Percentiles rank a stretch among this genome's conserved stretches.
phyloP scores from a whole-genome alignment of 2,888 invertebrate genomes.

The Nymphalis urticae region DNA sequence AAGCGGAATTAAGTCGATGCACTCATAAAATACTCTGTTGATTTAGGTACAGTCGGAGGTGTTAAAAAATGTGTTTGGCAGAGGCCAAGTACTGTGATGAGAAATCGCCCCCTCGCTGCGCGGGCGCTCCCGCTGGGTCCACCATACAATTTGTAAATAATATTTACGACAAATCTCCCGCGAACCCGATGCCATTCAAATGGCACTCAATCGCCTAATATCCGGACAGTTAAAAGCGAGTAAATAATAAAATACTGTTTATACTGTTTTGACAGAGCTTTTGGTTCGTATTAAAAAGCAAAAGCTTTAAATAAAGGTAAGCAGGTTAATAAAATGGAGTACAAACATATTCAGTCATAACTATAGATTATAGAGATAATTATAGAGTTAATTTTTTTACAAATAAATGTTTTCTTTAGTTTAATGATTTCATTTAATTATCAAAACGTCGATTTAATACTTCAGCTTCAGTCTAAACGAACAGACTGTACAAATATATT shows the following conservation, averaged over 20 bases:
- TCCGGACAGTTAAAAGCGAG: conserved; percentile 21
- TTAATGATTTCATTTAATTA: no score
- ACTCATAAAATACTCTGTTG: conserved; percentile 71
- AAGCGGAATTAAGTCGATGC: conserved; percentile 52
- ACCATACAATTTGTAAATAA: conserved; percentile 74
- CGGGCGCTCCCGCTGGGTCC: conserved; percentile 69
- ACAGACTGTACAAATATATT: no score
- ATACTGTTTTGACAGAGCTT: conserved; percentile 9
- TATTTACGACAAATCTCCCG: conserved; percentile 76
- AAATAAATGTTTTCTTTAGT: no score
- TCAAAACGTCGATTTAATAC: no score
- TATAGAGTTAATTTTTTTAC: neutral
- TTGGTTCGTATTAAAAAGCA: neutral
- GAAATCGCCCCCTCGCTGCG: conserved; percentile 79
- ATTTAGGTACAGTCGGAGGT: conserved; percentile 73
- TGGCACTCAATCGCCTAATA: conserved; percentile 48
- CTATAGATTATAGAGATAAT: no score
- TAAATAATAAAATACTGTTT: conserved; percentile 12
- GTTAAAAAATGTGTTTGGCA: conserved; percentile 79
- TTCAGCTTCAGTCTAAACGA: no score
- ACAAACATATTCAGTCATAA: neutral
- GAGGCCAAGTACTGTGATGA: conserved; percentile 72
- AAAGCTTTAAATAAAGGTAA: neutral
- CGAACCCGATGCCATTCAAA: conserved; percentile 67
- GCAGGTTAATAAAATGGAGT: neutral